Percentiles rank a stretch among this genome's conserved stretches.
phyloP scores from a whole-genome alignment of 2,113 vertebrate species.

The Poeciliopsis turrubarensis region DNA sequence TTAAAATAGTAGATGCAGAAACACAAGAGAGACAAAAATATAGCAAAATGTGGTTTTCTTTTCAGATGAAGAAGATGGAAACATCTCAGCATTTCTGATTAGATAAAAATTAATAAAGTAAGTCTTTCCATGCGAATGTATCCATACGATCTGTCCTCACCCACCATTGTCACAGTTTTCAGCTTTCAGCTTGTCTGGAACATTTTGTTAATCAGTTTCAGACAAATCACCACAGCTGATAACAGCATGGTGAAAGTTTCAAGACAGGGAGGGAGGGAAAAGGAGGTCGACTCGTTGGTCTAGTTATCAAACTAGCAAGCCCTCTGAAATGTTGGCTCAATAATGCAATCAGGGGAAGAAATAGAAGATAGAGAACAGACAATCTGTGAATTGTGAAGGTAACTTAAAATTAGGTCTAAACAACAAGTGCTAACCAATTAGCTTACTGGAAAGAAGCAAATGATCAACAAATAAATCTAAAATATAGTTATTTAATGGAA shows the following conservation, averaged over 20 bases:
- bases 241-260: slow-evolving; percentile 2
- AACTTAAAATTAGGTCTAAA: not conserved
- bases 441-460: not conserved
- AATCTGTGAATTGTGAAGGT: slow-evolving; percentile 24
- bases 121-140: not conserved
- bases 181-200: slow-evolving; percentile 4
- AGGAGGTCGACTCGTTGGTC: slow-evolving; percentile 4
- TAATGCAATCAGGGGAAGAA: not conserved
- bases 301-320: slow-evolving; percentile 21
- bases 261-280: not conserved
- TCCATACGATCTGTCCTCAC: not conserved
- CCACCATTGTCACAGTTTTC: not conserved
- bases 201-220: not conserved
- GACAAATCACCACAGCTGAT: not conserved
- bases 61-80: not conserved
- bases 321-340: not conserved
- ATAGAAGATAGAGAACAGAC: not conserved
- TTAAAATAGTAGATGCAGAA: not conserved
- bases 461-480: not conserved
- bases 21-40: too few relatives aligned
- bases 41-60: not conserved
- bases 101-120: not conserved
- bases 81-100: not conserved
- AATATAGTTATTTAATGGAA: not conserved
- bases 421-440: not conserved